Base-by-base conservation (phyloP, 2,113 vertebrate genomes). In the Amblyornis subalaris region DNA sequence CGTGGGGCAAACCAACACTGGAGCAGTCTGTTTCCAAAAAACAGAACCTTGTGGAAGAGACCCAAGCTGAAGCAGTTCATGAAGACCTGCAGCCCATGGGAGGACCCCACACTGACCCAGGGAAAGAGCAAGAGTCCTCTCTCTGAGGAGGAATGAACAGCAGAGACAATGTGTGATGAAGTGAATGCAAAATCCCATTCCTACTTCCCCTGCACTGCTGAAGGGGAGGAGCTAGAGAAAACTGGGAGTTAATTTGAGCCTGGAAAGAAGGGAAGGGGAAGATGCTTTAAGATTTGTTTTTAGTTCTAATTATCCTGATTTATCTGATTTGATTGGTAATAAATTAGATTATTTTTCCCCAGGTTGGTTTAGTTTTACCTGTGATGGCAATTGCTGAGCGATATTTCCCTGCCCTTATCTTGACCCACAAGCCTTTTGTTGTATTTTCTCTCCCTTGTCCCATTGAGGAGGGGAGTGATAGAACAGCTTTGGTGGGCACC, bases 1-100 rank as follows among this genome's bases (percentile, higher is more conserved):
- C 2, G 0, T 60, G 7, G 29, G 9, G 10, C 24, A 28, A 50
- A 53, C 6, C 4, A 31, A 15, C 6, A 31, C 23, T 72, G n/a
- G 19, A 64, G 25, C 36, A 33, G 19, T 28, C 16, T 48, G 4
- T 44, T 80, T 23, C 44, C 0, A 0, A 42, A 33, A 26, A 44
- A 13, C 13, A 62, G 6, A 28, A 62, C 9, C 20, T 17, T 29
- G 8, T 16, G 14, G 24, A 19, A 51, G 31, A 13, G 14, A 64
- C 7, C 5, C 10, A 2, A 0, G 0, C 29, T 35, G 38, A 29
- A 45, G 12, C 11, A 51, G 29, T 10, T 47, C 1, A 26, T 51
- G 33, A 61, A 75, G 20, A n/a, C 26, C 31, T 35, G 17, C 1
- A 2, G 10, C 17, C 24, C 14, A 3, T 35, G 21, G n/a, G 7